Base-by-base conservation (phyloP, 2,797 vertebrate genomes). In the Myiotriccus ornatus region DNA sequence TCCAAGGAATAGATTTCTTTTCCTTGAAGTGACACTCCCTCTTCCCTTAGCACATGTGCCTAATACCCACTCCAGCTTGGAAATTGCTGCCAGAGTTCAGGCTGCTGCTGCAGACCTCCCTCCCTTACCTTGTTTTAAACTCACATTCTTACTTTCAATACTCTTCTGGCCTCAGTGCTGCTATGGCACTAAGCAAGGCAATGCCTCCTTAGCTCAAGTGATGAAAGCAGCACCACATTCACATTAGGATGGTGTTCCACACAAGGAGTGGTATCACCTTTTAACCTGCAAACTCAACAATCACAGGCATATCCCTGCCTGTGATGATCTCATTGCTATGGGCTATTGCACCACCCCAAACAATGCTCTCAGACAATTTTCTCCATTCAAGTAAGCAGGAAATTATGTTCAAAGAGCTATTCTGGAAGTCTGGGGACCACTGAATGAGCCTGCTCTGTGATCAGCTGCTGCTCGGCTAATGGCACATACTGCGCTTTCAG, bases 31-130 rank as follows among this genome's bases (percentile, higher is more conserved):
- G 39, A 25, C 5, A 2, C 10, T 14, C 6, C 10, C 7, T 30
- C 10, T 74, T 28, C 7, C n/a, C 21, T 50, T 18, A 4, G 14
- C 55, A 32, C 7, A 16, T 1, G 0, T 10, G 12, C 49, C n/a
- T 1, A 16, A 0, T 10, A 21, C n/a, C 28, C 55, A 25, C 16
- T 21, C 8, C n/a, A 55, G 9, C 35, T 13, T 20, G 22, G 56
- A 35, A 43, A 63, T 2, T 7, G 3, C 27, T 50, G 85, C 17
- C 15, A 12, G 35, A 41, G 37, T 57, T 56, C 35, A 28, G n/a
- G 16, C 44, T 50, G 22, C 30, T 53, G 35, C 57, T 55, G 39
- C n/a, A 63, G 19, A 1, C 19, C 10, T 22, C 3, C 30, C 10
- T 55, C 41, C 12, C 55, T 7, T 37, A 28, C n/a, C 16, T 69